Percentiles rank a stretch among this genome's conserved stretches.
Evolutionary conservation across 2,113 vertebrate species (phyloP).

Genomic region (Ailuropoda melanoleuca): DNA sequence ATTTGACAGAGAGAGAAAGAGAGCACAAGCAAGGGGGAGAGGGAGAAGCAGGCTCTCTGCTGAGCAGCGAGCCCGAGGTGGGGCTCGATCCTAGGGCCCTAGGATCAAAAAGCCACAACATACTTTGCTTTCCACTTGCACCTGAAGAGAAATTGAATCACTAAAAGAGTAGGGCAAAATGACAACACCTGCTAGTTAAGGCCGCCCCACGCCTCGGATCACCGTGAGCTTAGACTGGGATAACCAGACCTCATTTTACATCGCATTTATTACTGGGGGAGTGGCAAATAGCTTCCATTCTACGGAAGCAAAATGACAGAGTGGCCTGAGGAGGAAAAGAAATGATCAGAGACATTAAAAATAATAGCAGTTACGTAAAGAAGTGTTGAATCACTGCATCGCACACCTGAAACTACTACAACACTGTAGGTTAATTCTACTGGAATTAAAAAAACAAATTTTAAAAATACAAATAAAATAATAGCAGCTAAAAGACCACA

Average conservation of each 20-base stretch:
- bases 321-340: not conserved
- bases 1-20: not conserved
- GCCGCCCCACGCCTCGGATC: rapidly evolving
- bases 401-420: not conserved
- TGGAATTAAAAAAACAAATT: not conserved
- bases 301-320: not conserved
- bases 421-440: not conserved
- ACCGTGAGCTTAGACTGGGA: rapidly evolving
- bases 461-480: not conserved
- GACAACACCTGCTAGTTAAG: rapidly evolving
- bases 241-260: not conserved
- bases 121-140: not conserved
- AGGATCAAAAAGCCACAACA: not conserved
- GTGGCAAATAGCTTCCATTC: not conserved
- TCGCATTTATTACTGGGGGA: not conserved
- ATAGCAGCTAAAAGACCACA: not conserved
- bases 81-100: not conserved
- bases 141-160: not conserved
- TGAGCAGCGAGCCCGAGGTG: not conserved
- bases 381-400: not conserved
- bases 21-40: not conserved
- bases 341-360: not conserved
- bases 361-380: not conserved
- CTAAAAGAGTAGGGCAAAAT: rapidly evolving
- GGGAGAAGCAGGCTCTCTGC: not conserved